Conservation (phyloP, 2,888 invertebrate species). For the Drosophila tripunctata region DNA sequence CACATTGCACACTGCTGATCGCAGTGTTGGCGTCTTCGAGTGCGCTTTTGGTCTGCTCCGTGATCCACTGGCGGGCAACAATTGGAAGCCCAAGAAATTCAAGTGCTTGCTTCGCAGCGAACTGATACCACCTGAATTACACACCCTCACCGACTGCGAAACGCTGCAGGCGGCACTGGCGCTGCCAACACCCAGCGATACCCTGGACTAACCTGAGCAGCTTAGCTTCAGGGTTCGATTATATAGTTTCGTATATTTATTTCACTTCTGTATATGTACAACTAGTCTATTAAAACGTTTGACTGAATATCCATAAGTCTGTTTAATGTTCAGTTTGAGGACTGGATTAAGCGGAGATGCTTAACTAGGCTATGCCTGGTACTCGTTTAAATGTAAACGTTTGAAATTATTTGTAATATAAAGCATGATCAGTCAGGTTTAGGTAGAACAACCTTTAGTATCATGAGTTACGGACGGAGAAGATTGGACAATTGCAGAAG, state of each 20-base stretch:
- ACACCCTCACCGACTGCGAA: slow-evolving; percentile 68
- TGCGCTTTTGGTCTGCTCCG: slow-evolving; percentile 87
- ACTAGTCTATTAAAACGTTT: slow-evolving; percentile 19
- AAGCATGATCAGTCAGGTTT: too few relatives aligned
- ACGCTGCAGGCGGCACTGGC: slow-evolving; percentile 67
- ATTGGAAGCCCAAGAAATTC: slow-evolving; percentile 88
- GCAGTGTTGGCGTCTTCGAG: slow-evolving; percentile 87
- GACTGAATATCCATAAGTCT: slow-evolving; percentile 2
- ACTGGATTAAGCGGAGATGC: too few relatives aligned
- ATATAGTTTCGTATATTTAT: slow-evolving; percentile 38
- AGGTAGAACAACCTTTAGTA: too few relatives aligned
- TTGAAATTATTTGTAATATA: too few relatives aligned
- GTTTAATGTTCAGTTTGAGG: slow-evolving; percentile 8
- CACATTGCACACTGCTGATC: slow-evolving; percentile 86
- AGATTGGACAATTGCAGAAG: too few relatives aligned
- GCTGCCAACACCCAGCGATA: slow-evolving; percentile 71
- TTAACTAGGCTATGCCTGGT: too few relatives aligned
- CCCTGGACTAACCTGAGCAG: slow-evolving; percentile 55
- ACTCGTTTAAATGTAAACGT: too few relatives aligned
- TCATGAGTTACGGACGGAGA: too few relatives aligned
- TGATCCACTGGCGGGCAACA: slow-evolving; percentile 87
- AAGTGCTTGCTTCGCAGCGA: slow-evolving; percentile 84
- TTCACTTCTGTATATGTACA: slow-evolving; percentile 10
- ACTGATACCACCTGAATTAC: slow-evolving; percentile 52
- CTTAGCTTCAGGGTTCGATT: slow-evolving; percentile 16